Evolutionary conservation across 2,888 invertebrate species (phyloP), one percentile per base, ranked within the genome.

Genomic region (Clanis bilineata): DNA sequence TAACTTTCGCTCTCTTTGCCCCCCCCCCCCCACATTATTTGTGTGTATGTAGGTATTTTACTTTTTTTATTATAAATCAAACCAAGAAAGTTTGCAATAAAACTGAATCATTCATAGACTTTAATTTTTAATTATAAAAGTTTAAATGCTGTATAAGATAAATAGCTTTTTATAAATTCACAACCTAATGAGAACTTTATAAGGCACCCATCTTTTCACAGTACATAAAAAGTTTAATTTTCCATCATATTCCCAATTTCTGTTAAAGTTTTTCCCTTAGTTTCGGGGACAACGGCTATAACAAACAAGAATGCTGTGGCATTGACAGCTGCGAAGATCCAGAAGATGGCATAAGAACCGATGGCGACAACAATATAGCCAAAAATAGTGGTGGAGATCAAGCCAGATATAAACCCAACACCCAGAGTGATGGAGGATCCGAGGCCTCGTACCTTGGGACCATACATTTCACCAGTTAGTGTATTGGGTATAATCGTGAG

Each of bases 191-290:
- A n/a, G n/a, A n/a, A n/a, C n/a, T n/a, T n/a, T n/a, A n/a, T n/a
- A n/a, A n/a, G n/a, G n/a, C n/a, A n/a, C 4, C 3, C 3, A 3
- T 39, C 39, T n/a, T n/a, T n/a, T n/a, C n/a, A n/a, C n/a, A n/a
- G n/a, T n/a, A n/a, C n/a, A n/a, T n/a, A n/a, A n/a, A n/a, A n/a
- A n/a, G n/a, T n/a, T 43, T 59, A 51, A 60, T 45, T 25, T 38
- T 72, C 56, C 71, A 75, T 72, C n/a, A n/a, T n/a, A 5, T 61
- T 63, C 38, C 74, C 68, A 10, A 79, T 73, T 43, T 77, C 73
- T 22, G 57, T 28, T 23, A 77, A 65, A 44, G 60, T 75, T 55
- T 72, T 76, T 3, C 75, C 74, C 41, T 67, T 73, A 0, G 79
- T 80, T 58, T 80, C 80, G 0, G 77, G 77, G 0, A 80, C 72